Evolutionary conservation across 2,888 invertebrate species (phyloP), one percentile per base, ranked within the genome.

Genomic region (Villa cingulata): DNA sequence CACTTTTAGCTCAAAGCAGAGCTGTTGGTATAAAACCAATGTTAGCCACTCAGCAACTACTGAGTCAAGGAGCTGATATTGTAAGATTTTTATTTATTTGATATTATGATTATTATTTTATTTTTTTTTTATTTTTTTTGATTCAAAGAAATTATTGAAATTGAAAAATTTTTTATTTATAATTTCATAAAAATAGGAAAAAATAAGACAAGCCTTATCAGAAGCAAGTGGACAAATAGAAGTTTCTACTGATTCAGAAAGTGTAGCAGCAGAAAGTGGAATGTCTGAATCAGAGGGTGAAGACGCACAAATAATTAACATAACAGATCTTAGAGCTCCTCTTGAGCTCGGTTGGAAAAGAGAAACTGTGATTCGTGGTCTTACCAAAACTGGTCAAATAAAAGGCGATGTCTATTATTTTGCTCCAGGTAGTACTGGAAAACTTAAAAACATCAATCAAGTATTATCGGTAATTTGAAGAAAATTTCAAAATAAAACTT

Each of bases 341-440:
- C 61, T 85, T 20, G 78, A 78, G 45, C 72, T 76, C 70, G 92
- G 91, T 50, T 95, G 95, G 95, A 85, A 86, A 59, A 75, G 95
- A n/a, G 86, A 91, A 64, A 94, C 94, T 0, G 77, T 89, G 46
- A 89, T 95, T 59, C 80, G 84, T 53, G 87, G 88, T 6, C 75
- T 94, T 10, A 89, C 88, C 7, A 82, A 86, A 56, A 84, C 81
- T 59, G 91, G 92, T 37, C 82, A 85, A 53, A 82, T 88, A 54
- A 83, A 86, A 56, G 94, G 96, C n/a, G 95, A 96, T 62, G 95
- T 97, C 41, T 79, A 82, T 49, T 97, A 97, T 69, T 80, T 81
- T 53, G 77, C 83, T 12, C 82, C 83, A 0, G 80, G 80, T 53
- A 75, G 74, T 16, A 72, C 70, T 10, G 64, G 75, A 56, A 77